phyloP scores from a whole-genome alignment of 2,797 vertebrate genomes.

The Prunella strophiata region DNA sequence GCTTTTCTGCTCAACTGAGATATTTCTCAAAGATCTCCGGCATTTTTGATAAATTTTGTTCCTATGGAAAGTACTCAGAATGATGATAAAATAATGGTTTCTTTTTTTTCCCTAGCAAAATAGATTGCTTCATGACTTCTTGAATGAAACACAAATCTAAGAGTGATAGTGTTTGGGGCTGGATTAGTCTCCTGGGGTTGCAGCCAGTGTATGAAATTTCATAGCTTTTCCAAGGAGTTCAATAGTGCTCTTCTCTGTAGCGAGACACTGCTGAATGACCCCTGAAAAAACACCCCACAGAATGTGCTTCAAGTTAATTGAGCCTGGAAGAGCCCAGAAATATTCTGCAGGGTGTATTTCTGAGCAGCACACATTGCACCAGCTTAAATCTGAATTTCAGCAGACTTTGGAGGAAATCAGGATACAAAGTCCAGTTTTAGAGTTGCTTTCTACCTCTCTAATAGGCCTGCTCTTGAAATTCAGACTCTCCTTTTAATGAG shows the following conservation, averaged over 20 bases:
- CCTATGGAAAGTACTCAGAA: slow-evolving; percentile 18
- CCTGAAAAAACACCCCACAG: not conserved
- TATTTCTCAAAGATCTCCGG: slow-evolving; percentile 23
- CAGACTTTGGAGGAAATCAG: not conserved
- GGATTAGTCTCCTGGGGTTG: slow-evolving; percentile 51
- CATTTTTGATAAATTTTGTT: slow-evolving; percentile 37
- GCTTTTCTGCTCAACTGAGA: not conserved
- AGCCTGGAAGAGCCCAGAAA: not conserved
- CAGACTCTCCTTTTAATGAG: not conserved
- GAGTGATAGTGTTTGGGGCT: slow-evolving; percentile 30
- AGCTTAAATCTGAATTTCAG: not conserved
- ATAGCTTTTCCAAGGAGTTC: slow-evolving; percentile 45
- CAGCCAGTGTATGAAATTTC: slow-evolving; percentile 62
- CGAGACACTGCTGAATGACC: not conserved
- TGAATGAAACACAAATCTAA: slow-evolving; percentile 68
- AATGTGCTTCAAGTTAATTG: not conserved
- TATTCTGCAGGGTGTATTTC: not conserved
- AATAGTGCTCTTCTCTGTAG: slow-evolving; percentile 28
- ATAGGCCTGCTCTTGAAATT: not conserved
- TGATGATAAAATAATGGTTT: slow-evolving; percentile 44
- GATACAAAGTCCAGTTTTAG: not conserved
- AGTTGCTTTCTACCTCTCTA: not conserved
- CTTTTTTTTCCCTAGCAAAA: slow-evolving; percentile 16
- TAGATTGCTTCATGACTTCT: slow-evolving; percentile 63
- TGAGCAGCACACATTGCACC: not conserved